phyloP scores from a whole-genome alignment of 2,888 invertebrate species.

The Phorcus lineatus region DNA sequence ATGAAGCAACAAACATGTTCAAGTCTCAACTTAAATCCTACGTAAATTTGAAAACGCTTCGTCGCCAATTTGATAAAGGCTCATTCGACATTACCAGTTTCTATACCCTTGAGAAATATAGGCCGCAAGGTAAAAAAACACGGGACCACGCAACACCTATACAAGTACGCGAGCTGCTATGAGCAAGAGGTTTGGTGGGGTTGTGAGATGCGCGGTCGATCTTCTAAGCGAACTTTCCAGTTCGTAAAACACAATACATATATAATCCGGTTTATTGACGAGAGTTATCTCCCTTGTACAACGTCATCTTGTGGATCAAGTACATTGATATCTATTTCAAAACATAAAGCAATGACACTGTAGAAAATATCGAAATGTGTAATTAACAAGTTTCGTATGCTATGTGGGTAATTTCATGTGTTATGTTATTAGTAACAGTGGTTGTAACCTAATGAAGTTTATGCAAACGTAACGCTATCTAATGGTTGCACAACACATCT shows the following conservation, averaged over 20 bases:
- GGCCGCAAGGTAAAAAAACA: constrained; percentile 11
- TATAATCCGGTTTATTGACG: background rate
- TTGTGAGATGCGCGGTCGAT: background rate
- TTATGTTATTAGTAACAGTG: too few relatives aligned
- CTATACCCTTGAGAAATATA: constrained; percentile 30
- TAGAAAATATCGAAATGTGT: too few relatives aligned
- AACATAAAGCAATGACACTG: too few relatives aligned
- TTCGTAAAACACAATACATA: background rate
- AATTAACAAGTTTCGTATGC: too few relatives aligned
- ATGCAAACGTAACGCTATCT: too few relatives aligned
- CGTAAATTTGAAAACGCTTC: constrained; percentile 32
- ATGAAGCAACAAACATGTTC: constrained; percentile 29
- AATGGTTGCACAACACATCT: too few relatives aligned
- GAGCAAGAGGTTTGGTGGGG: background rate
- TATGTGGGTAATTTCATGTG: too few relatives aligned
- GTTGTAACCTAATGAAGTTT: too few relatives aligned
- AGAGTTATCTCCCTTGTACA: background rate
- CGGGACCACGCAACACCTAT: background rate
- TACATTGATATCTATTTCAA: too few relatives aligned
- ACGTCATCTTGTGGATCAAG: background rate
- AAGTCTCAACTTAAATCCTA: constrained; percentile 29
- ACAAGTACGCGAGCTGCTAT: background rate
- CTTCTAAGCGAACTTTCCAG: background rate
- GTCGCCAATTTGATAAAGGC: constrained; percentile 19
- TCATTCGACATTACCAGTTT: constrained; percentile 24